Base-by-base conservation (phyloP, 2,113 vertebrate genomes). In the Ptilorrhoa leucosticta region DNA sequence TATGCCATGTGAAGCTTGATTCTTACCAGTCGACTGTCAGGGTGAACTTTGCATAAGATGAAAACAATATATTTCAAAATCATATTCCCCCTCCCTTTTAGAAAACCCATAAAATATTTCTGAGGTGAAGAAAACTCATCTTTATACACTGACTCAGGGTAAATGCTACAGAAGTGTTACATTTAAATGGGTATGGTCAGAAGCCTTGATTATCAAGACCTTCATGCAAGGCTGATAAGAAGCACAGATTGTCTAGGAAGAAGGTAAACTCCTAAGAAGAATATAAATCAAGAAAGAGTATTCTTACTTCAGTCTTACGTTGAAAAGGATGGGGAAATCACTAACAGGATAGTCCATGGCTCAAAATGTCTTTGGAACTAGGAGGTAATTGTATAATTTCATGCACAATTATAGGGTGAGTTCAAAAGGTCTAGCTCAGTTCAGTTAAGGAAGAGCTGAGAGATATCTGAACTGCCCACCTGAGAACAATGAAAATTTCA, bases 1-100 rank as follows among this genome's bases (percentile, higher is more conserved):
- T 8, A 56, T 94, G 93, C 83, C 83, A 48, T 89, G 85, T 83
- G 92, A 94, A 94, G 93, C 94, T 97, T 97, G 97, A 97, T 97
- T 79, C 94, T 96, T 69, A 92, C 85, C 64, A 91, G 90, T 83
- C 63, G 12, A 87, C 95, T 95, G 96, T 94, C 96, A 97, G 94
- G 44, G 30, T 94, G 89, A 96, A 97, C 96, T 95, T 97, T 93
- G 72, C 89, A 94, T 88, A 89, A 97, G 88, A 80, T 72, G 83
- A 96, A 96, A 97, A 97, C 69, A 96, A 89, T 79, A 53, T 70
- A 70, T 87, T 89, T 66, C 85, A 91, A 85, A 92, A 87, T 92
- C 63, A 8, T 70, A 24, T 81, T 70, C 77, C 84, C 15, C 31
- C 28, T 87, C 53, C 57, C 57, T 53, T 92, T 47, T 63, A 89